These are phyloP conservation scores for Macroteleia sp. DNA, from an alignment of 2,888 invertebrate species.

Conservation along the genomic window DNA sequence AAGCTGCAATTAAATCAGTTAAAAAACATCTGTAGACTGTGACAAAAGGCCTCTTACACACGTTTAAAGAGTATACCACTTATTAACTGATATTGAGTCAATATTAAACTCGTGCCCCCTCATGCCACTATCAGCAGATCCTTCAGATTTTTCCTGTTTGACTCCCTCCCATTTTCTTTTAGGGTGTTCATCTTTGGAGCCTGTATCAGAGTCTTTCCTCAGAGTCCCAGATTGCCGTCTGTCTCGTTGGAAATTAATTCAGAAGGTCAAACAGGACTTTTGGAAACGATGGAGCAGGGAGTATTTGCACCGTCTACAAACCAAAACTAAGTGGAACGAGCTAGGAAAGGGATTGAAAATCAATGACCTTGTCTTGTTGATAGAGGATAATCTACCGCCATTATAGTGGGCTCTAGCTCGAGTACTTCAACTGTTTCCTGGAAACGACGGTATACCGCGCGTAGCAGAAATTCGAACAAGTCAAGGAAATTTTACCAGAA, in stretches of 20 bases:
- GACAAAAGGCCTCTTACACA: not conserved
- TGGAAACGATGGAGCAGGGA: not conserved
- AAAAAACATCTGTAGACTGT: not conserved
- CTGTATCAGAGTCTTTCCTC: not conserved
- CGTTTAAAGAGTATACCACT: not conserved
- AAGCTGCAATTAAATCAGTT: not conserved
- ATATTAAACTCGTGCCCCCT: not conserved
- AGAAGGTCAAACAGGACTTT: not conserved
- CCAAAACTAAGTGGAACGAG: not conserved
- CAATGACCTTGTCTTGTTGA: not conserved
- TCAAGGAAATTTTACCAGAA: not conserved
- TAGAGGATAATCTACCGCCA: not conserved
- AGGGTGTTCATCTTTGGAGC: not conserved
- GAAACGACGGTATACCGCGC: not conserved
- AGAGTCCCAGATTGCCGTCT: not conserved
- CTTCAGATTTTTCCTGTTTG: not conserved
- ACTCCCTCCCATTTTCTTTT: constrained; percentile 8
- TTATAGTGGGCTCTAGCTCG: not conserved
- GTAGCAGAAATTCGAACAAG: not conserved
- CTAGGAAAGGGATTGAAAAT: no score
- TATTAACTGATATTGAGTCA: not conserved
- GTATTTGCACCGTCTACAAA: constrained; percentile 10
- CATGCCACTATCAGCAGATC: not conserved
- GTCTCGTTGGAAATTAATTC: not conserved
- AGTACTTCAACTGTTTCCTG: not conserved